Conservation (phyloP, 2,113 vertebrate genomes). For the Acrocephalus arundinaceus region DNA sequence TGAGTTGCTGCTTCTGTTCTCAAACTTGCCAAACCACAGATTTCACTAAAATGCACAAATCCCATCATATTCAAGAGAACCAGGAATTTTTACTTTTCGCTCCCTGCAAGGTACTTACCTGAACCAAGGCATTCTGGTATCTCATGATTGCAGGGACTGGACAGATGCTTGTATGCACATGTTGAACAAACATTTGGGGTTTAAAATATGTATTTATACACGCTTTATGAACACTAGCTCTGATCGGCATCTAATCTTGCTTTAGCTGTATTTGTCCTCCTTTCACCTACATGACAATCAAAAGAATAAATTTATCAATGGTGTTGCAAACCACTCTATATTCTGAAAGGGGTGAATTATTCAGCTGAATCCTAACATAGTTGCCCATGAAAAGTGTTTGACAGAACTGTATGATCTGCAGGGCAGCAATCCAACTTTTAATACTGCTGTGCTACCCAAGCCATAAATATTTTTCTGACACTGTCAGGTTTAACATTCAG, state of each 20-base stretch:
- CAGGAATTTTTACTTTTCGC: neutral
- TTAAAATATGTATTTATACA: neutral
- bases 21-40: neutral
- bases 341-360: neutral
- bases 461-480: constrained; percentile 34
- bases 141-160: neutral
- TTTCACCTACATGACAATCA: neutral
- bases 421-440: constrained; percentile 27
- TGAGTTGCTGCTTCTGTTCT: neutral
- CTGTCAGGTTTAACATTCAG: neutral
- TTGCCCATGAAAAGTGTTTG: neutral
- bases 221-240: neutral
- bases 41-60: neutral
- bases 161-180: neutral
- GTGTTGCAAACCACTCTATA: neutral
- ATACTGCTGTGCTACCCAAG: neutral
- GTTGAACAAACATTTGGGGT: neutral
- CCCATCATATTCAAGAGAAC: neutral
- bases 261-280: neutral
- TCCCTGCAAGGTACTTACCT: neutral
- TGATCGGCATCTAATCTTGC: neutral
- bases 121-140: neutral
- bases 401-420: neutral
- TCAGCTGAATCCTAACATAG: neutral
- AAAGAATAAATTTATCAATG: neutral